Conservation (phyloP, 2,797 vertebrate genomes). For the Pseudochirops cupreus region DNA sequence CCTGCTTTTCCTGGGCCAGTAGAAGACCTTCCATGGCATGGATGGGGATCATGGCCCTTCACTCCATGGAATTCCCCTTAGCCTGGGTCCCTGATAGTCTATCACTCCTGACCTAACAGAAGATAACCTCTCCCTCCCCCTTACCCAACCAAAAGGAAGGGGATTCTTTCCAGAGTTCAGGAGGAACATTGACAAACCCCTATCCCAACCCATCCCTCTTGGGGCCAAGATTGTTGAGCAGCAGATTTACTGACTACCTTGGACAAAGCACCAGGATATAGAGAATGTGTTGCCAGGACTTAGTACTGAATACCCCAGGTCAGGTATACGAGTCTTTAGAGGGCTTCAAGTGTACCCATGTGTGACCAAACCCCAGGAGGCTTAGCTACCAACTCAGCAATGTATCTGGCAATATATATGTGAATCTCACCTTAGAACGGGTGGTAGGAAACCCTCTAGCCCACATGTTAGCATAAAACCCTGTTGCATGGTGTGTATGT, state of each 20-base stretch:
- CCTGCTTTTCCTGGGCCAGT: background rate
- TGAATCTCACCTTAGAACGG: background rate
- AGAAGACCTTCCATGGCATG: background rate
- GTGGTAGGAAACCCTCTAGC: background rate
- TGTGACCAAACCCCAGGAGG: background rate
- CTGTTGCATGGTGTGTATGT: background rate
- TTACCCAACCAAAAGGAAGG: background rate
- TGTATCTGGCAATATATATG: background rate
- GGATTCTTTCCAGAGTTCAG: background rate
- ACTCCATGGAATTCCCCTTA: background rate
- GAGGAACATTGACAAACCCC: background rate
- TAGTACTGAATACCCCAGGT: background rate
- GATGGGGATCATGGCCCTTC: background rate
- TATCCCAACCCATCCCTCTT: background rate
- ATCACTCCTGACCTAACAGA: background rate
- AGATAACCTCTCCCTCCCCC: background rate
- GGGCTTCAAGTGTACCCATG: background rate
- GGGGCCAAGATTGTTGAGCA: background rate
- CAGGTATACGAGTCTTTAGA: background rate
- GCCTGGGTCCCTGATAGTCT: background rate
- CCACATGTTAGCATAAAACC: background rate
- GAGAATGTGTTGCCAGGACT: background rate
- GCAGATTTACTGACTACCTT: background rate
- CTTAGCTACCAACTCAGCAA: background rate
- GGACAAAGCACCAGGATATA: background rate